These are phyloP conservation scores for Hydropotes inermis DNA, from an alignment of 2,113 vertebrate genomes.

Conservation along the genomic window DNA sequence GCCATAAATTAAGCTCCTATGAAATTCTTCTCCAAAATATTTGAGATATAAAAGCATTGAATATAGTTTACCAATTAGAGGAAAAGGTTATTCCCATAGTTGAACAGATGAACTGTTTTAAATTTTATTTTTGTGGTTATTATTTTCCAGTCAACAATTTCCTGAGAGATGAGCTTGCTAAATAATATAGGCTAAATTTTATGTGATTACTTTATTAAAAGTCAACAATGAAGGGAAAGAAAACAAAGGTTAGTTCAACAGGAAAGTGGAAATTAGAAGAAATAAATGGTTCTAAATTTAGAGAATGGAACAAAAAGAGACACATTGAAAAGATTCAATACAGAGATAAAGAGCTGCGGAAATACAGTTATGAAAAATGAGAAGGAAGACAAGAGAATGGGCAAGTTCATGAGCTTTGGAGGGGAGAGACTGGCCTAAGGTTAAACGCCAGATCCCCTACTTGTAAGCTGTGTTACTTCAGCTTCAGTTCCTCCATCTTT, in stretches of 20 bases:
- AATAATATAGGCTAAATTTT: neutral
- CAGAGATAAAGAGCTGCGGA: neutral
- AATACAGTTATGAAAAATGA: neutral
- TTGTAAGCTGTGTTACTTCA: neutral
- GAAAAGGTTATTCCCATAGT: constrained; percentile 31
- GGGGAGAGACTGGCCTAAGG: neutral
- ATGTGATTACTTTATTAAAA: constrained; percentile 32
- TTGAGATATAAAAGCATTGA: constrained; percentile 28
- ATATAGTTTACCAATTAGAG: constrained; percentile 44
- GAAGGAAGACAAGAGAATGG: neutral
- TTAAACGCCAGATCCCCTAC: neutral
- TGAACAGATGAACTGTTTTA: constrained; percentile 39
- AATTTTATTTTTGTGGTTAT: neutral
- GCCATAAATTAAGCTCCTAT: neutral
- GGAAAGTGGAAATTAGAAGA: constrained; percentile 14
- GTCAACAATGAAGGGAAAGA: neutral
- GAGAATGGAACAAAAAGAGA: neutral
- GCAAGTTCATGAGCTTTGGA: neutral
- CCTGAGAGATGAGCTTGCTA: constrained; percentile 3
- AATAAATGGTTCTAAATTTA: neutral
- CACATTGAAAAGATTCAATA: neutral
- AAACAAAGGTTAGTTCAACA: constrained; percentile 18
- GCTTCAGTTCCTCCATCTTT: neutral
- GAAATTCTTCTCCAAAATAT: constrained; percentile 32
- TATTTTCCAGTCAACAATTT: constrained; percentile 22